Percentiles rank a stretch among this genome's conserved stretches.
phyloP scores from a whole-genome alignment of 2,797 vertebrate genomes.

The Syngnathus rostellatus region DNA sequence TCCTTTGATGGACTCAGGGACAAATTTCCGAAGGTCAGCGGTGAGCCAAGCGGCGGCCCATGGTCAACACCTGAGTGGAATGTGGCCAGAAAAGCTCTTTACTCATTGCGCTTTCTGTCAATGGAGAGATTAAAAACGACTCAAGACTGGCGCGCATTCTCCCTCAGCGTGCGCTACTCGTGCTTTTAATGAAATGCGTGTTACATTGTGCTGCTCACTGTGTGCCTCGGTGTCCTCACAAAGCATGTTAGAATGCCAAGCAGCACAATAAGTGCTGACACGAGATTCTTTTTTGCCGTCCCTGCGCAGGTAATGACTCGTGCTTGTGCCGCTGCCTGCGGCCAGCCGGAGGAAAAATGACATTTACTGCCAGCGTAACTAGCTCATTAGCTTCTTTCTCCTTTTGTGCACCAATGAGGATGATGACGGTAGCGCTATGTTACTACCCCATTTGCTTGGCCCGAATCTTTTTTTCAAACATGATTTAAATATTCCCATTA shows the following conservation, averaged over 20 bases:
- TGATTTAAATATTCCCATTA: not conserved
- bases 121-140: constrained; percentile 63
- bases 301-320: constrained; percentile 62
- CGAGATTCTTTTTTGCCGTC: constrained; percentile 28
- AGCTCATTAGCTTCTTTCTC: constrained; percentile 60
- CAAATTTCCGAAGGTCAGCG: constrained; percentile 51
- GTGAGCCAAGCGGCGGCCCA: constrained; percentile 46
- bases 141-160: constrained; percentile 28
- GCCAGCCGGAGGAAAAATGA: constrained; percentile 60
- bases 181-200: not conserved
- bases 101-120: constrained; percentile 61
- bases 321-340: constrained; percentile 51
- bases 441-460: not conserved
- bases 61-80: constrained; percentile 60
- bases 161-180: not conserved
- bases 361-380: constrained; percentile 70
- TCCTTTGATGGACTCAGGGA: constrained; percentile 41
- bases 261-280: constrained; percentile 46
- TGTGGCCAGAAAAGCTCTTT: constrained; percentile 68
- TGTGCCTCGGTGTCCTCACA: not conserved
- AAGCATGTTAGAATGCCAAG: not conserved
- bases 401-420: not conserved
- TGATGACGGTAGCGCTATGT: not conserved
- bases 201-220: not conserved
- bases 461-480: not conserved